These are phyloP conservation scores for Zele albiditarsus DNA, from an alignment of 2,888 invertebrate genomes.

Conservation along the genomic window DNA sequence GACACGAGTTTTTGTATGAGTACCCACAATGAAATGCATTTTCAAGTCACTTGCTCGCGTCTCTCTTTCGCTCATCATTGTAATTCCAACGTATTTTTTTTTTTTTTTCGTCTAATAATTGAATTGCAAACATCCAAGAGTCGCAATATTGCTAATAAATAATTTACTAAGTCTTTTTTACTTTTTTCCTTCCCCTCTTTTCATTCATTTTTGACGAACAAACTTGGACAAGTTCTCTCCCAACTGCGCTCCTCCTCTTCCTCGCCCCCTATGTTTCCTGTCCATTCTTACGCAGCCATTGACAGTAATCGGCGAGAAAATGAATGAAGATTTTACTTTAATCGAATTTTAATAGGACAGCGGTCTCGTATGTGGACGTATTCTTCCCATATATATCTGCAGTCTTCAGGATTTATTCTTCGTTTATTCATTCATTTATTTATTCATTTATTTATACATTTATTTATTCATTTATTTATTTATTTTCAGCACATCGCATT, in stretches of 20 bases:
- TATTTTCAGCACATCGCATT: neutral
- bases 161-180: conserved; percentile 69
- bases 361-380: conserved; percentile 17
- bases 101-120: conserved; percentile 43
- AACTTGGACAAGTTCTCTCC: conserved; percentile 33
- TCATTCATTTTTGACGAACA: conserved; percentile 20
- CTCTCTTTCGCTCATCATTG: conserved; percentile 17
- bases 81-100: conserved; percentile 9
- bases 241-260: conserved; percentile 32
- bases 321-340: neutral
- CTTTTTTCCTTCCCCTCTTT: conserved; percentile 8
- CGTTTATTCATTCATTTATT: neutral
- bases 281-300: conserved; percentile 13
- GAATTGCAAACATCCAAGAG: conserved; percentile 55
- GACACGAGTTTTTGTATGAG: neutral
- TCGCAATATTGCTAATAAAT: conserved; percentile 69
- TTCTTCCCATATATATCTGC: neutral
- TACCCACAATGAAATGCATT: conserved; percentile 14
- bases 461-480: conserved; percentile 1
- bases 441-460: neutral
- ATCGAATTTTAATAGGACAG: neutral
- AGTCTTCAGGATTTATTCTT: conserved; percentile 14
- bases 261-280: conserved; percentile 17
- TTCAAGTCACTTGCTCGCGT: conserved; percentile 17
- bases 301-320: neutral